Evolutionary conservation across 2,888 invertebrate species (phyloP).

Genomic region (Herminia tarsipennalis): DNA sequence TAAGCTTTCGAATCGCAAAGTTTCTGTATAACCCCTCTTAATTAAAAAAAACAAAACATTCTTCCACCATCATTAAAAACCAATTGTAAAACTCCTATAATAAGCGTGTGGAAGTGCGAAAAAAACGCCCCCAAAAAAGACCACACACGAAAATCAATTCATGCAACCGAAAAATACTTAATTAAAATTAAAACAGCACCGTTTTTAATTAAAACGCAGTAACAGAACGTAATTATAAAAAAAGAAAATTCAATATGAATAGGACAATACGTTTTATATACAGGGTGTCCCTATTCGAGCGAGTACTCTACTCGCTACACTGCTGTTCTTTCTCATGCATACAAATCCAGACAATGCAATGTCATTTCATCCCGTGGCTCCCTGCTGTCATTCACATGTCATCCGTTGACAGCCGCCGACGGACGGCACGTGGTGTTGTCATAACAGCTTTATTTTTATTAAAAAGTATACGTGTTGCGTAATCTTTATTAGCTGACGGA

Average conservation of each 20-base stretch:
- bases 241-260: slow-evolving; percentile 11
- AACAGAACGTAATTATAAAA: slow-evolving; percentile 10
- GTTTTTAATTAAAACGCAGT: not conserved
- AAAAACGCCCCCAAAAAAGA: too few relatives aligned
- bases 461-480: slow-evolving; percentile 44
- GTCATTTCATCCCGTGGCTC: slow-evolving; percentile 52
- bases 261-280: slow-evolving; percentile 18
- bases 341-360: slow-evolving; percentile 55
- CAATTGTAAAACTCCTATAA: too few relatives aligned
- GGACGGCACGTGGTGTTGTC: slow-evolving; percentile 71
- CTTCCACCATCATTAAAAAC: too few relatives aligned
- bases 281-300: slow-evolving; percentile 27
- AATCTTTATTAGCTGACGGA: slow-evolving; percentile 19
- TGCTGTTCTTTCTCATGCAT: slow-evolving; percentile 53
- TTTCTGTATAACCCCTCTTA: too few relatives aligned
- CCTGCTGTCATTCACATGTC: slow-evolving; percentile 73
- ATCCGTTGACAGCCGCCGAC: slow-evolving; percentile 68
- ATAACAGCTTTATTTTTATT: slow-evolving; percentile 67
- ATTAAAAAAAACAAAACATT: too few relatives aligned
- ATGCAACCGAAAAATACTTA: too few relatives aligned
- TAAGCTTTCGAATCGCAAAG: too few relatives aligned
- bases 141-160: too few relatives aligned
- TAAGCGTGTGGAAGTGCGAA: too few relatives aligned
- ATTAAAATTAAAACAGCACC: too few relatives aligned
- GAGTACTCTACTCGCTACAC: slow-evolving; percentile 25